phyloP scores from a whole-genome alignment of 2,113 vertebrate genomes.

The Pholis gunnellus region DNA sequence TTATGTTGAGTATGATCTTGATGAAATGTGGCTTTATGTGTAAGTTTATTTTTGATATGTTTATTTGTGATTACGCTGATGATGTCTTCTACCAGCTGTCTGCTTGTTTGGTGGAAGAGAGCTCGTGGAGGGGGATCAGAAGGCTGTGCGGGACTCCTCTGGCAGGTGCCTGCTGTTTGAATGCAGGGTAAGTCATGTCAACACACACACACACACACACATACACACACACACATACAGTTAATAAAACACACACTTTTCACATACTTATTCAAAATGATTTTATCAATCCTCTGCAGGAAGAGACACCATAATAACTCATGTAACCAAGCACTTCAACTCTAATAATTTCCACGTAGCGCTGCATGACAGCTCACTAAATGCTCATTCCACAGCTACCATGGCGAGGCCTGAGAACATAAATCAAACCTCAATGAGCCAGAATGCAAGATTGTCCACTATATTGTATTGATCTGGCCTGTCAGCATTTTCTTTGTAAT shows the following conservation, averaged over 20 bases:
- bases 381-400: slow-evolving; percentile 15
- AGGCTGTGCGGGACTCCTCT: slow-evolving; percentile 89
- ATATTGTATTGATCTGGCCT: slow-evolving; percentile 45
- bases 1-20: neutral
- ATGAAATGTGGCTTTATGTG: slow-evolving; percentile 13
- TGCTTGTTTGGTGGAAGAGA: slow-evolving; percentile 92
- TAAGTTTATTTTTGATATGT: slow-evolving; percentile 17
- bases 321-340: slow-evolving; percentile 21
- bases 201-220: slow-evolving; percentile 3
- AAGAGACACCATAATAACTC: slow-evolving; percentile 16
- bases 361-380: slow-evolving; percentile 42
- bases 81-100: slow-evolving; percentile 83
- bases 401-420: slow-evolving; percentile 19
- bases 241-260: neutral
- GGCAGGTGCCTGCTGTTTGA: slow-evolving; percentile 94
- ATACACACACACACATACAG: neutral
- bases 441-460: slow-evolving; percentile 8
- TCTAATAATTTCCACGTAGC: slow-evolving; percentile 22
- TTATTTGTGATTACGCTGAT: slow-evolving; percentile 40
- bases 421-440: slow-evolving; percentile 26
- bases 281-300: slow-evolving; percentile 29
- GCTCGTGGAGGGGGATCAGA: slow-evolving; percentile 92
- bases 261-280: slow-evolving; percentile 14
- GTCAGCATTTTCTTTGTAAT: slow-evolving; percentile 34
- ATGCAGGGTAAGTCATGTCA: slow-evolving; percentile 90